Conservation (phyloP, 2,113 vertebrate genomes). For the Coptodon rendalli region DNA sequence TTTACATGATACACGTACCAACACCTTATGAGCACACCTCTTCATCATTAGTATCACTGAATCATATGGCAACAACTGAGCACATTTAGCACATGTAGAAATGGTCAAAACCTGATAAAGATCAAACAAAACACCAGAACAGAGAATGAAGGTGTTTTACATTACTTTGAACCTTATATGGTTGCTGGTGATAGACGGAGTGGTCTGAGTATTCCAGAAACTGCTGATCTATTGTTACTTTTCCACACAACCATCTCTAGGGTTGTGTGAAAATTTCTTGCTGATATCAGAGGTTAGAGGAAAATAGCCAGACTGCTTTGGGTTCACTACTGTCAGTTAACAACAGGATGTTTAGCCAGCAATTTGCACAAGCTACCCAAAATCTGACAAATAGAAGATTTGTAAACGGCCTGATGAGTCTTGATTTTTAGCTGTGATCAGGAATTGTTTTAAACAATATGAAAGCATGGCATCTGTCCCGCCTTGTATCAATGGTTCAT, state of each 20-base stretch:
- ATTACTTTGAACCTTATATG: neutral
- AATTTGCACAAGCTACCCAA: too few relatives aligned
- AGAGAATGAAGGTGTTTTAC: neutral
- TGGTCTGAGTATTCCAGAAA: neutral
- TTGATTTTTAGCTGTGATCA: neutral
- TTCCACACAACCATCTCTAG: neutral
- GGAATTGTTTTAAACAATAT: neutral
- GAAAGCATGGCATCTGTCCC: neutral
- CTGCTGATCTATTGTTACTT: neutral
- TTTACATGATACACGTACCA: neutral
- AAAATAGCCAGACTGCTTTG: neutral
- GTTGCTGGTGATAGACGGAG: neutral
- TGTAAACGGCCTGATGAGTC: neutral
- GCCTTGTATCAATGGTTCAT: accelerated
- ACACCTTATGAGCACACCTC: neutral
- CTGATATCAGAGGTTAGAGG: neutral
- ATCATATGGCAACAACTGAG: neutral
- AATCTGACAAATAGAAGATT: neutral
- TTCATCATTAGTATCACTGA: neutral
- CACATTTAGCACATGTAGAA: neutral
- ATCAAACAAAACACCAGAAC: neutral
- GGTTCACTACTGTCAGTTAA: neutral
- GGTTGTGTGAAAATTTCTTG: neutral
- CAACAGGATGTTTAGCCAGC: neutral
- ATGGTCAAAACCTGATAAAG: accelerated